Evolutionary conservation across 2,888 invertebrate genomes (phyloP).

Genomic region (Epirrita christyi): DNA sequence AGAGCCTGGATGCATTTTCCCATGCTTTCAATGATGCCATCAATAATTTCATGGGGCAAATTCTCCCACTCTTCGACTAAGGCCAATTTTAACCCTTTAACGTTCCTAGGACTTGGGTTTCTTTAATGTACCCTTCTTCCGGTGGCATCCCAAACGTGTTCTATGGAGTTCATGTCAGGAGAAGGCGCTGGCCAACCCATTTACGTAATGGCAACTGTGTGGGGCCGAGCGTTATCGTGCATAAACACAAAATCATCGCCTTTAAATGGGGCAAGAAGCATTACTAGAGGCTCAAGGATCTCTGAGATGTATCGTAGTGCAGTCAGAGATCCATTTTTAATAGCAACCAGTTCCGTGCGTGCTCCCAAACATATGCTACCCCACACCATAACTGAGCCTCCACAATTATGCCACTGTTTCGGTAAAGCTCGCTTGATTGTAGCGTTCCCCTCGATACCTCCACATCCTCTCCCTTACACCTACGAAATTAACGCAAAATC

Average conservation of each 20-base stretch:
- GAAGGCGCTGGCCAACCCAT: slow-evolving; percentile 1
- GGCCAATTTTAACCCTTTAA: background rate
- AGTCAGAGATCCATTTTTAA: slow-evolving; percentile 11
- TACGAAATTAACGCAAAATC: background rate
- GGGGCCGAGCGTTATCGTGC: slow-evolving; percentile 19
- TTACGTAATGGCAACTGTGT: slow-evolving; percentile 11
- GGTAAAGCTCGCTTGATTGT: slow-evolving; percentile 16
- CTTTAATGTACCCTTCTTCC: background rate
- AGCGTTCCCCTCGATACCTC: slow-evolving; percentile 20
- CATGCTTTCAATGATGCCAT: too few species aligned
- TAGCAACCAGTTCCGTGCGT: slow-evolving; percentile 13
- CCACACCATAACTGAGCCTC: background rate
- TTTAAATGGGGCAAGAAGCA: slow-evolving; percentile 10
- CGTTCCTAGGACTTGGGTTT: background rate
- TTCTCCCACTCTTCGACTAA: background rate
- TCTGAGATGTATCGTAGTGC: slow-evolving; percentile 7
- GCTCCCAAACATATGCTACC: background rate
- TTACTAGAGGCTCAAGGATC: slow-evolving; percentile 6
- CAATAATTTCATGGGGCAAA: background rate
- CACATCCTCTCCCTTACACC: slow-evolving; percentile 16
- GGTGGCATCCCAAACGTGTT: slow-evolving; percentile 1
- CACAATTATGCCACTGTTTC: slow-evolving; percentile 14
- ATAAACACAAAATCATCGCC: slow-evolving; percentile 20
- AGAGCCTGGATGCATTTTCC: too few species aligned
- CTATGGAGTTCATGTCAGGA: background rate